phyloP scores from a whole-genome alignment of 1,140 invertebrate species.

The Saccostrea cuccullata region DNA sequence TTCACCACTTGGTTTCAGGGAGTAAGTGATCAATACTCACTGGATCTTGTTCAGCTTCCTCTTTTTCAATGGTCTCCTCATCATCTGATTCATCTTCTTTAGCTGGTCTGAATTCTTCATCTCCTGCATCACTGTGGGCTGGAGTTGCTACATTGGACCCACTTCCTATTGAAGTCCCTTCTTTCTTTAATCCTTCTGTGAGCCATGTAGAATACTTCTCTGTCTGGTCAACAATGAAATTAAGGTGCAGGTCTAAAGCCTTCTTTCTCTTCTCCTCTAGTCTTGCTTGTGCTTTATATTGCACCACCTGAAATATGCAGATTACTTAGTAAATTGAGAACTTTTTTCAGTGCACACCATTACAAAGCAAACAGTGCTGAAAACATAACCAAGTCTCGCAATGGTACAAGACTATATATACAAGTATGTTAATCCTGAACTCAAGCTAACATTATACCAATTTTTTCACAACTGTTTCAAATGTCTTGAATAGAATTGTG shows the following conservation, averaged over 20 bases:
- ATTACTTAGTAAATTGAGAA: not conserved
- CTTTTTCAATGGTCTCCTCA: constrained; percentile 62
- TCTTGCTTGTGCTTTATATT: constrained; percentile 94
- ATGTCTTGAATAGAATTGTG: not conserved
- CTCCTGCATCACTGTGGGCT: constrained; percentile 63
- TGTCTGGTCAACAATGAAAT: constrained; percentile 99
- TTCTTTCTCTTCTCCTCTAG: constrained; percentile 97
- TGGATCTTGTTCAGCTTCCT: constrained; percentile 18
- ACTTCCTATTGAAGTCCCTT: constrained; percentile 48
- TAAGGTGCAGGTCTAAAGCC: constrained; percentile 97
- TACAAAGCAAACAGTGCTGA: not conserved
- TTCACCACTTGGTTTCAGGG: no score
- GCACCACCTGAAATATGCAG: constrained; percentile 85
- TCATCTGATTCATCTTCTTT: constrained; percentile 87
- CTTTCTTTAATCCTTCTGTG: constrained; percentile 76
- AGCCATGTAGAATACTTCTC: constrained; percentile 92
- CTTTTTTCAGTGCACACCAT: not conserved
- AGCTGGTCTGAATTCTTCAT: constrained; percentile 88
- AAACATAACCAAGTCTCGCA: not conserved
- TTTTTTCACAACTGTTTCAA: not conserved
- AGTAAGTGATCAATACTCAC: not conserved
- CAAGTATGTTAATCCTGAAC: not conserved
- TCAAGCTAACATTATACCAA: not conserved
- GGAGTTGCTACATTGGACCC: constrained; percentile 60
- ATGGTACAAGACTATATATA: not conserved